phyloP scores from a whole-genome alignment of 64 coral and sea anemone species.

The Montipora foliosa region DNA sequence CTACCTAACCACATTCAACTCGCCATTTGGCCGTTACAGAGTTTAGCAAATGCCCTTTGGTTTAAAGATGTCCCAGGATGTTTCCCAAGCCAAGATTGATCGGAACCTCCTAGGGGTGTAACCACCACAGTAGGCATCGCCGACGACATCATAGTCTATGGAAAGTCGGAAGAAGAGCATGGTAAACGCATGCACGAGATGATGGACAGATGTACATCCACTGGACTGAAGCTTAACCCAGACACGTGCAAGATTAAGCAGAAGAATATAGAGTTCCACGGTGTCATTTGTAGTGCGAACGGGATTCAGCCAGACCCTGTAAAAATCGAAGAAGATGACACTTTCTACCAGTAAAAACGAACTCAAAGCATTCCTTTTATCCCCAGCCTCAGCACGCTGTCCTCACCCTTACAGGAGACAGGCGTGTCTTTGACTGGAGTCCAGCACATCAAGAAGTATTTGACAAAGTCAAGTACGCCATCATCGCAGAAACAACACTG shows the following conservation, averaged over 20 bases:
- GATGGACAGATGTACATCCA: not conserved
- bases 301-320: not conserved
- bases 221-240: conserved; percentile 60
- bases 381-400: conserved; percentile 35
- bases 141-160: conserved; percentile 63
- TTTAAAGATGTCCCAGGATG: not conserved
- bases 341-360: conserved; percentile 16
- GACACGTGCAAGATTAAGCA: conserved; percentile 72
- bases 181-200: not conserved
- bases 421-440: not conserved
- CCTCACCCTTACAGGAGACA: not conserved
- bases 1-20: conserved; percentile 53
- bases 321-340: conserved; percentile 7
- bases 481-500: not conserved
- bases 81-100: conserved; percentile 14
- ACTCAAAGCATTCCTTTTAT: conserved; percentile 43
- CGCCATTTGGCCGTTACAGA: conserved; percentile 45
- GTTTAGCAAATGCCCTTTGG: conserved; percentile 52
- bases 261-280: not conserved
- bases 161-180: conserved; percentile 49
- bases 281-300: conserved; percentile 16
- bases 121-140: not conserved
- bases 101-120: conserved; percentile 22
- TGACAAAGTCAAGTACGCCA: not conserved
- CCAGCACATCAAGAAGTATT: not conserved